phyloP scores from a whole-genome alignment of 2,113 vertebrate genomes.

The Panthera uncia region DNA sequence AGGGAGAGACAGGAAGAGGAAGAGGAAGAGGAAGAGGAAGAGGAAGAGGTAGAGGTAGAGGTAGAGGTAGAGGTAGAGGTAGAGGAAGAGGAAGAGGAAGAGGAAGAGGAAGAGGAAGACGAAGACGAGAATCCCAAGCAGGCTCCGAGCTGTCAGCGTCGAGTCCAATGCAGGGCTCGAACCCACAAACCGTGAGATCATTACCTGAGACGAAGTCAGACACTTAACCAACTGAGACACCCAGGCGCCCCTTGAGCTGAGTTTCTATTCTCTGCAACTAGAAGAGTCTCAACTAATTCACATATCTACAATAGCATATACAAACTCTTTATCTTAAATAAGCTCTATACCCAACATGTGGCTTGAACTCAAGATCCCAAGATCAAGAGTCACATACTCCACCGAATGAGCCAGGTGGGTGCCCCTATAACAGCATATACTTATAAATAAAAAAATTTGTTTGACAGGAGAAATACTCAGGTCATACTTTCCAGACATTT shows the following conservation, averaged over 20 bases:
- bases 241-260: not conserved
- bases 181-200: not conserved
- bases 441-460: not conserved
- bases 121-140: not conserved
- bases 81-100: no score
- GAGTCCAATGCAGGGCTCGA: not conserved
- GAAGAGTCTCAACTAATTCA: constrained; percentile 1
- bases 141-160: not conserved
- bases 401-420: not conserved
- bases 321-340: not conserved
- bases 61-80: no score
- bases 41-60: no score
- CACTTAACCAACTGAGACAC: no score
- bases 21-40: no score
- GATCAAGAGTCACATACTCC: not conserved
- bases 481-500: constrained; percentile 9
- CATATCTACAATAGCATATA: not conserved
- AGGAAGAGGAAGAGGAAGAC: not conserved
- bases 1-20: not conserved
- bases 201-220: not conserved
- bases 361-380: not conserved
- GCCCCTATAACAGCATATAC: not conserved
- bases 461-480: not conserved
- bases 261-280: not conserved
- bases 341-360: not conserved